Percentiles rank a stretch among this genome's conserved stretches.
phyloP scores from a whole-genome alignment of 2,888 invertebrate species.

The Deroplatys truncata region DNA sequence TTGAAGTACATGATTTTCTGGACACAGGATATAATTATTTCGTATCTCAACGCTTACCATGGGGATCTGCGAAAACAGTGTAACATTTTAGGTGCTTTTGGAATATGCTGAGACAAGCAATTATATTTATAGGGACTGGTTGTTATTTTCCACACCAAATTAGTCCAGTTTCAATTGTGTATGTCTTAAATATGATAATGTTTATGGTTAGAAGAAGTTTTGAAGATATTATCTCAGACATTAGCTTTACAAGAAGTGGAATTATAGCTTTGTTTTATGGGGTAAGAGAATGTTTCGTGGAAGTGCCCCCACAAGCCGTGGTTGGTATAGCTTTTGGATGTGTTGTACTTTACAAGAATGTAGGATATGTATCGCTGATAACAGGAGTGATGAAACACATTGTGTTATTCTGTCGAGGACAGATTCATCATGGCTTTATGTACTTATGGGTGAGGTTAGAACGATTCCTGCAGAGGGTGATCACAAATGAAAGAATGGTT shows the following conservation, averaged over 20 bases:
- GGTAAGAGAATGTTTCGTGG: not conserved
- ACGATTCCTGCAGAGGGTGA: not conserved
- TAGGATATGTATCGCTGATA: no score
- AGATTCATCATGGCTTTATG: no score
- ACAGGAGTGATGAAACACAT: no score
- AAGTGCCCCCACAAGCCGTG: slow-evolving; percentile 15
- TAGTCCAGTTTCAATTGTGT: slow-evolving; percentile 19
- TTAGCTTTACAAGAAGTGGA: not conserved
- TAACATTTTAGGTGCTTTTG: not conserved
- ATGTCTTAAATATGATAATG: slow-evolving; percentile 13
- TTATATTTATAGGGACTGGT: slow-evolving; percentile 16
- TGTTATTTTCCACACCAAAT: slow-evolving; percentile 18
- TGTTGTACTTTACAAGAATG: not conserved
- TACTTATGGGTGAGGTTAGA: no score
- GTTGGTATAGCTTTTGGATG: not conserved
- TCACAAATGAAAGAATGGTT: not conserved
- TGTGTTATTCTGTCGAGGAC: no score
- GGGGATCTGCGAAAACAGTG: not conserved
- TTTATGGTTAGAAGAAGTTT: slow-evolving; percentile 2
- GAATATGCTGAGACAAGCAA: slow-evolving; percentile 13
- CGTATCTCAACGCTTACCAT: not conserved
- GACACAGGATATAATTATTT: no score
- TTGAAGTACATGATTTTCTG: no score
- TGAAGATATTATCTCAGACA: slow-evolving; percentile 1
- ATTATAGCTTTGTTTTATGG: not conserved